phyloP scores from a whole-genome alignment of 2,888 invertebrate genomes.

The Mimachlamys varia region DNA sequence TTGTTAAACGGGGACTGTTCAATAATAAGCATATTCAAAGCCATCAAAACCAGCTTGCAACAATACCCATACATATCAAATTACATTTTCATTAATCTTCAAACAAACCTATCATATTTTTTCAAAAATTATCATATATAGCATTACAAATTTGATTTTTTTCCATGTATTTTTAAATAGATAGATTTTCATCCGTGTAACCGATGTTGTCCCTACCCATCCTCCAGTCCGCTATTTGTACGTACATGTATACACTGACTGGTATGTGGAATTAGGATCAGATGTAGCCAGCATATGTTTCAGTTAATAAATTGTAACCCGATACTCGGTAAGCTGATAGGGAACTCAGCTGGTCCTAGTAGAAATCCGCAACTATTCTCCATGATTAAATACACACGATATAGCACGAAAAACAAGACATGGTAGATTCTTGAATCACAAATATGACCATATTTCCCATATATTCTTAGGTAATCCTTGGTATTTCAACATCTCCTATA shows the following conservation, averaged over 20 bases:
- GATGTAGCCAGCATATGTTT: slow-evolving; percentile 50
- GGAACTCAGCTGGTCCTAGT: not conserved
- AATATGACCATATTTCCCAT: not conserved
- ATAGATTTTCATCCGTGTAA: too few relatives aligned
- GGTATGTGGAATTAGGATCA: slow-evolving; percentile 46
- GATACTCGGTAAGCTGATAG: slow-evolving; percentile 45
- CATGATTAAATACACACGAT: slow-evolving; percentile 33
- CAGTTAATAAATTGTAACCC: slow-evolving; percentile 48
- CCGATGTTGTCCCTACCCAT: not conserved
- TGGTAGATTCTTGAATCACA: not conserved
- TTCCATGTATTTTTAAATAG: not conserved
- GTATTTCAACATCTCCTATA: not conserved
- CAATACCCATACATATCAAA: not conserved
- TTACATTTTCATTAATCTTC: slow-evolving; percentile 25
- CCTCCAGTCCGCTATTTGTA: not conserved
- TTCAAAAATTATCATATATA: not conserved
- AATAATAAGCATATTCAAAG: not conserved
- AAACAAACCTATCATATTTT: not conserved
- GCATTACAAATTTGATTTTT: not conserved
- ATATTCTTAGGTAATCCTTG: not conserved
- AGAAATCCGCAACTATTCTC: not conserved
- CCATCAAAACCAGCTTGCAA: not conserved
- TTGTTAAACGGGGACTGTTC: not conserved
- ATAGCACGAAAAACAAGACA: not conserved
- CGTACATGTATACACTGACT: slow-evolving; percentile 5